Percentiles rank a stretch among this genome's conserved stretches.
Conservation (phyloP, 2,797 vertebrate genomes). For the Gymnothorax reevesii region DNA sequence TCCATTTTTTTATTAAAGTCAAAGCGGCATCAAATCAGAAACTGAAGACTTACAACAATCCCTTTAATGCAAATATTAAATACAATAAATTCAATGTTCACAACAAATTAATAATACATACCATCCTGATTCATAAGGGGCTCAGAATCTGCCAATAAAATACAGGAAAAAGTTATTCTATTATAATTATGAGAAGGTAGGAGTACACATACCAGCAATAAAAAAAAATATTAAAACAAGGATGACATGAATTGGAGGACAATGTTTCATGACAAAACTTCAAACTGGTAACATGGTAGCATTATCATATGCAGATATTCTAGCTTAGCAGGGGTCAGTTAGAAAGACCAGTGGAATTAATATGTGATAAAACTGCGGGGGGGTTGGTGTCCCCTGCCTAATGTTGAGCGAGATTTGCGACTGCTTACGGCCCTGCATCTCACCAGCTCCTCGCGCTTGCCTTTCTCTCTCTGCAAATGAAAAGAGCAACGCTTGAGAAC, state of each 20-base stretch:
- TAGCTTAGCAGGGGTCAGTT: no score
- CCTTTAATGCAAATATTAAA: background rate
- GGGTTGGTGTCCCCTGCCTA: no score
- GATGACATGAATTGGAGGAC: background rate
- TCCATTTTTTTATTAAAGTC: background rate
- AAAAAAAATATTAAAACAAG: background rate
- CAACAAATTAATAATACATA: conserved; percentile 11
- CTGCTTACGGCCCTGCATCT: background rate
- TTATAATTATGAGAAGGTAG: background rate
- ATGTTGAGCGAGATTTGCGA: no score
- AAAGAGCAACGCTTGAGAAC: background rate
- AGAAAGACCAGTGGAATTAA: no score
- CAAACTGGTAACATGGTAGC: no score
- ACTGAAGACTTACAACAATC: background rate
- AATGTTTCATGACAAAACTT: no score
- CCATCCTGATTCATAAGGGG: background rate
- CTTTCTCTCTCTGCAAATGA: background rate
- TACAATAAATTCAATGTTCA: background rate
- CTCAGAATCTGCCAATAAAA: conserved; percentile 1
- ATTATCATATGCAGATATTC: no score
- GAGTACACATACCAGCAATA: background rate
- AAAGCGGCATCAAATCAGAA: background rate
- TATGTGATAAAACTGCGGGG: no score
- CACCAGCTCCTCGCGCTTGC: background rate
- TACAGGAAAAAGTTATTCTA: background rate